These are phyloP conservation scores for Carollia perspicillata DNA, from an alignment of 2,113 vertebrate genomes.

Conservation along the genomic window DNA sequence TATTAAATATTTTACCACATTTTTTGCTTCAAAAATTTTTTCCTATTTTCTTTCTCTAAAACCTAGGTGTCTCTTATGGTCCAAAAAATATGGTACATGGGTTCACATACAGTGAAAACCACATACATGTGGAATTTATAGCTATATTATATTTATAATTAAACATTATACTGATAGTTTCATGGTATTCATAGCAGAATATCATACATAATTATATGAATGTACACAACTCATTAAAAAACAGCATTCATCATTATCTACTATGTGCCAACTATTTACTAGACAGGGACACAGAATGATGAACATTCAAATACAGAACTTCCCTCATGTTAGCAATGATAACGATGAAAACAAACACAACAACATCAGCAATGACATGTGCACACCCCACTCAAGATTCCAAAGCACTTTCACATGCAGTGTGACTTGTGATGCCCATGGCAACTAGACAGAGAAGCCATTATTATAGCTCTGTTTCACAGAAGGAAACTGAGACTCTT, in stretches of 20 bases:
- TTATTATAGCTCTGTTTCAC: not conserved
- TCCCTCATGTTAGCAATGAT: not conserved
- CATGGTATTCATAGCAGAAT: not conserved
- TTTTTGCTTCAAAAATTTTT: too few relatives aligned
- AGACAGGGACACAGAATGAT: not conserved
- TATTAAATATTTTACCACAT: too few relatives aligned
- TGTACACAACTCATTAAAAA: not conserved
- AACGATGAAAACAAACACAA: not conserved
- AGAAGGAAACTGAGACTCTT: not conserved
- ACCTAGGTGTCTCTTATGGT: too few relatives aligned
- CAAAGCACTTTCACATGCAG: not conserved
- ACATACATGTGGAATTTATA: not conserved
- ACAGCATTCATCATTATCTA: not conserved
- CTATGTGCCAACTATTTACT: not conserved
- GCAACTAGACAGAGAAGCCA: not conserved
- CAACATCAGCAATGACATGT: not conserved
- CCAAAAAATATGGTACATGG: not conserved
- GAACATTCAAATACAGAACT: not conserved
- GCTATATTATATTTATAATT: not conserved
- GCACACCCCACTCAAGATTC: not conserved
- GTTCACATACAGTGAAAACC: not conserved
- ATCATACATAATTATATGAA: not conserved
- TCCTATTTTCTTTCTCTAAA: too few relatives aligned
- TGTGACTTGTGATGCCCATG: not conserved
- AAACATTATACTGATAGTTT: not conserved